Base-by-base conservation (phyloP, 1,140 invertebrate species). In the Diprion similis region DNA sequence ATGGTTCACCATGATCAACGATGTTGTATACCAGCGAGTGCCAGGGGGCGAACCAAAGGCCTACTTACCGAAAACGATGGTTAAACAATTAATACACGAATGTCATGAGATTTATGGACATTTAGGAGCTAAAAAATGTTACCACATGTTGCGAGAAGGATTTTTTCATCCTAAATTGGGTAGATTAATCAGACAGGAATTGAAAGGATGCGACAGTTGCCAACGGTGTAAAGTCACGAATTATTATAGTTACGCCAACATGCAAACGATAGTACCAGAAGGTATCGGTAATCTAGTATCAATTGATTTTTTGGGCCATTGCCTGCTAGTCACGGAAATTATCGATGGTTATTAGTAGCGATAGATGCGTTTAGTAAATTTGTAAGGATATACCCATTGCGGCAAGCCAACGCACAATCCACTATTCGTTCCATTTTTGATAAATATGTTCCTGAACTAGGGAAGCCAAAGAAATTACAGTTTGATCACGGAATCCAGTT, bases 361-460 rank as follows among this genome's bases (percentile, higher is more conserved):
- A 77, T 81, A 15, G 81, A 83, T 72, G 59, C 75, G 0, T 83
- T 82, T 71, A 76, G 75, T 47, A 82, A 83, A 70, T 83, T 75
- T 74, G n/a, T n/a, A n/a, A n/a, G n/a, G n/a, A 10, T 51, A 51
- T 51, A 51, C 15, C 48, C 48, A 15, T 15, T 51, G 10, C 10
- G 48, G 48, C 10, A 15, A 51, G 48, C 48, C 10, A 51, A 10
- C 10, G 48, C 48, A 15, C 48, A 51, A 51, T 10, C 48, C 15
- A 51, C 48, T 51, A 51, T 51, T 51, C 10, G 15, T 10, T 15
- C 10, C 10, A 51, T 51, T 51, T 51, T 51, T 15, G 48, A 15
- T 10, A 51, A 51, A 51, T 51, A 51, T 15, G 15, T 51, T 51
- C 48, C 48, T 10, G 48, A 51, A 15, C 15, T 51, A 10, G 48